A percentile compares a stretch with the other conserved stretches of the same genome.
phyloP scores from a whole-genome alignment of 2,113 vertebrate genomes.

The Rhadina sibilatrix region DNA sequence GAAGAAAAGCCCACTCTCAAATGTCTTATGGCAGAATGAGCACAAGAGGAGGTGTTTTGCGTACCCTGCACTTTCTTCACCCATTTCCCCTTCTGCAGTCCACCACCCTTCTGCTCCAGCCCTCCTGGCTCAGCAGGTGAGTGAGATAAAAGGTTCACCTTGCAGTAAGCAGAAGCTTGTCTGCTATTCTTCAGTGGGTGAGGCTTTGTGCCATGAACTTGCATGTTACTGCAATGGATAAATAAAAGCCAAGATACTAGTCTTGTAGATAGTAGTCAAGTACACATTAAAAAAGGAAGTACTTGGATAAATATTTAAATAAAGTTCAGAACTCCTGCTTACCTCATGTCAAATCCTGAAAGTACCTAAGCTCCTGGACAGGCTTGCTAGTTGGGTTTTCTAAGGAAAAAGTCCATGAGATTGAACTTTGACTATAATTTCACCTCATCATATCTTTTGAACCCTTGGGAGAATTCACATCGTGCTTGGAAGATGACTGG shows the following conservation, averaged over 20 bases:
- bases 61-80: neutral
- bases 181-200: neutral
- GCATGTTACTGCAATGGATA: neutral
- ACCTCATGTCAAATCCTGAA: neutral
- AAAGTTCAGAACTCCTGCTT: neutral
- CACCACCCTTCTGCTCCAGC: neutral
- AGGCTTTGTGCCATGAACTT: neutral
- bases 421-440: neutral
- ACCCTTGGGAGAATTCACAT: neutral
- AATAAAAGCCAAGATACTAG: neutral
- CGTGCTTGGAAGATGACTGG: neutral
- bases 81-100: neutral
- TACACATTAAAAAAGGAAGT: neutral
- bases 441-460: neutral
- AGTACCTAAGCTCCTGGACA: neutral
- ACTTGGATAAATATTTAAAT: slow-evolving; percentile 1
- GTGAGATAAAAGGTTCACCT: neutral
- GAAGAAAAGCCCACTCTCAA: neutral
- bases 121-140: neutral
- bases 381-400: neutral
- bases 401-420: neutral
- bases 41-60: neutral
- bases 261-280: neutral
- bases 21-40: neutral
- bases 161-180: neutral